Percentiles rank a stretch among this genome's conserved stretches.
Evolutionary conservation across 35 echinoderm and acorn worm species (phyloP).

Genomic region (Chiridota heheva): DNA sequence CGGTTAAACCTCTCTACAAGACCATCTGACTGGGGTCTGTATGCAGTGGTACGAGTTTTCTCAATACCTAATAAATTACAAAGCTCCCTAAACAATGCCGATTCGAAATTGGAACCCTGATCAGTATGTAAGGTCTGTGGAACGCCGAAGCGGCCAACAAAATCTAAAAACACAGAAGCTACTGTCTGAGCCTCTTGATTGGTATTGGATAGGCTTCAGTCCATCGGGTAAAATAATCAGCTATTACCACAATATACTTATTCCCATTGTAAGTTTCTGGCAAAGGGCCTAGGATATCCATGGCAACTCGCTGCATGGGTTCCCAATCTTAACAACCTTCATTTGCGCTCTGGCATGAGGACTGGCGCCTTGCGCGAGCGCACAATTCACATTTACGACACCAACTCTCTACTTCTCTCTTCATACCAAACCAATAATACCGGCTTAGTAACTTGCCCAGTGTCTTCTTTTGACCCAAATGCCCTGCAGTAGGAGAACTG

Average conservation of each 20-base stretch:
- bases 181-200: constrained; percentile 48
- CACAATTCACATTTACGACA: constrained; percentile 29
- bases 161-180: constrained; percentile 26
- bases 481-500: constrained; percentile 20
- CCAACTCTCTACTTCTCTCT: constrained; percentile 13
- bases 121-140: constrained; percentile 46
- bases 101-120: constrained; percentile 53
- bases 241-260: constrained; percentile 18
- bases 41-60: constrained; percentile 30
- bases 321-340: constrained; percentile 33
- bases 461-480: constrained; percentile 45
- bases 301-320: constrained; percentile 47
- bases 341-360: constrained; percentile 41
- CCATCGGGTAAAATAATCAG: constrained; percentile 41
- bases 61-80: constrained; percentile 40
- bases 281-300: constrained; percentile 54
- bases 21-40: constrained; percentile 31
- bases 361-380: constrained; percentile 34
- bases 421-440: constrained; percentile 46
- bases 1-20: constrained; percentile 49
- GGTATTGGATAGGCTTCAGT: constrained; percentile 51
- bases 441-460: constrained; percentile 4
- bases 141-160: constrained; percentile 13
- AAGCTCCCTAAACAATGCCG: constrained; percentile 26
- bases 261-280: constrained; percentile 29